Base-by-base conservation (phyloP, 2,797 vertebrate species). In the Scleropages formosus region DNA sequence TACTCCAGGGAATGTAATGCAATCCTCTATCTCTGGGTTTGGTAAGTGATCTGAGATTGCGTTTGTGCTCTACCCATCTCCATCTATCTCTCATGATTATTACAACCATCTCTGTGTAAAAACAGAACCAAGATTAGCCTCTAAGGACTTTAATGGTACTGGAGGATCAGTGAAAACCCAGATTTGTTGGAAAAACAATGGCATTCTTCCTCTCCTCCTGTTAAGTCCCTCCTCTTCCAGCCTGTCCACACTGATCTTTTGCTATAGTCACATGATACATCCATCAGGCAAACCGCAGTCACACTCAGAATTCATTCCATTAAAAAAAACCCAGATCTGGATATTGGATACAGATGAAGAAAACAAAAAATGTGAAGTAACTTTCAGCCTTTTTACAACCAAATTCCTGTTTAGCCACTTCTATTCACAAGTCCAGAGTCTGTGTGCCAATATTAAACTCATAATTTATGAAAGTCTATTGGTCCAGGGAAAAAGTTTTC, bases 111-210 rank as follows among this genome's bases (percentile, higher is more conserved):
- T 49, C 60, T 74, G 73, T 15, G 47, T 64, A 65, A 74, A 74
- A 53, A 65, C 72, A 51, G 46, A 72, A 26, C 11, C 24, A 49
- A 20, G 44, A 73, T 64, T 51, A 26, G 72, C 20, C 61, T 27
- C 16, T 13, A 1, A 16, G 72, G 61, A 53, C 8, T 31, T 31
- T 61, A 46, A 9, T n/a, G 39, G 24, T 73, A 63, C 73, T 73
- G 72, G 44, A 27, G 39, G 39, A 73, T 73, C 72, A 11, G 73
- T 61, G 24, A 47, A n/a, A 70, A 27, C 27, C 24, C 24, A 31
- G 16, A 53, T 53, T 61, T 64, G 72, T 20, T 31, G 47, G 84
- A 79, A 81, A 88, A 84, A 81, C 87, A 78, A 86, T 85, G 88
- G 86, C 83, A 26, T 47, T 49, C 61, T 22, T 26, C 49, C 70